phyloP scores from a whole-genome alignment of 1,140 invertebrate genomes.

The Calycopis cecrops region DNA sequence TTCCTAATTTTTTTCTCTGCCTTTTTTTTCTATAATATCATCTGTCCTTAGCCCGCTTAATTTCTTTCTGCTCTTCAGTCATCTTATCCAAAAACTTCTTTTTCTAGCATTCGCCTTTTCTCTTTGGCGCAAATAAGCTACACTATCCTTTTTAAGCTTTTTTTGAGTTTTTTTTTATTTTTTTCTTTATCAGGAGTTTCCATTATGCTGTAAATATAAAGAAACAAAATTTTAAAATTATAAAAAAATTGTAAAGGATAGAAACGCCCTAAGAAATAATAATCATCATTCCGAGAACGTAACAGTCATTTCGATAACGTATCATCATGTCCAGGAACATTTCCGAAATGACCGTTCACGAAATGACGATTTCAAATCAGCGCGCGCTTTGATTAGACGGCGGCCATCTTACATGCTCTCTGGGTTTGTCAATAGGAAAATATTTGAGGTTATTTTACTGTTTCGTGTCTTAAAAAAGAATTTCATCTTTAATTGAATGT shows the following conservation, averaged over 20 bases:
- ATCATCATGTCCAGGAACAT: conserved; percentile 15
- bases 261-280: conserved; percentile 6
- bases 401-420: conserved; percentile 15
- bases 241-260: conserved; percentile 10
- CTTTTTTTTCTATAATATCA: conserved; percentile 18
- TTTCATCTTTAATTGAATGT: too few species aligned
- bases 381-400: conserved; percentile 16
- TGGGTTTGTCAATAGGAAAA: conserved; percentile 15
- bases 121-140: conserved; percentile 10
- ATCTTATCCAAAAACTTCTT: conserved; percentile 14
- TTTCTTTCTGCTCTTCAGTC: conserved; percentile 16
- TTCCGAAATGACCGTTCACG: too few species aligned
- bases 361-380: conserved; percentile 18
- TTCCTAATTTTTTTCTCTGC: conserved; percentile 14
- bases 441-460: too few species aligned
- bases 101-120: conserved; percentile 12
- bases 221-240: conserved; percentile 13
- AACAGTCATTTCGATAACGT: conserved; percentile 15
- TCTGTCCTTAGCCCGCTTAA: conserved; percentile 14
- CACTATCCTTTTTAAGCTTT: conserved; percentile 19
- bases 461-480: too few species aligned
- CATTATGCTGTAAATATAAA: conserved; percentile 13
- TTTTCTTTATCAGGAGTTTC: conserved; percentile 9
- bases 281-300: conserved; percentile 19
- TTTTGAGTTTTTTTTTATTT: conserved; percentile 13